Evolutionary conservation across 2,888 invertebrate genomes (phyloP), one percentile per base, ranked within the genome.

Genomic region (Rutpela maculata): DNA sequence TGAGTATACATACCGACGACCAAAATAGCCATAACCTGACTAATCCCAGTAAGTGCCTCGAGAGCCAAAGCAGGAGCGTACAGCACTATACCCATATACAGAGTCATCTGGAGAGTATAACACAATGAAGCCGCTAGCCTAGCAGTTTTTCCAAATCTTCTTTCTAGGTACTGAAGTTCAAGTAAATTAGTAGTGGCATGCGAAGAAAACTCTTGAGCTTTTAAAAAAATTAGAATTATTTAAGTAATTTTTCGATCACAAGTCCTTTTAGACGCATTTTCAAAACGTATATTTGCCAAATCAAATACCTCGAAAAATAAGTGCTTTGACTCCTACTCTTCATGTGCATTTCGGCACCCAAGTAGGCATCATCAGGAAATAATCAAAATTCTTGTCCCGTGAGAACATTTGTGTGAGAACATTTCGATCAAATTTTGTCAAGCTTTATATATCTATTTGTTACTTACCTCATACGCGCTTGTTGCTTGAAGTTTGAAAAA

Each of bases 1-100:
- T 35, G 31, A 35, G 19, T 43, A 6, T 56, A 82, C 86, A 82
- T 85, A 90, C 91, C 96, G 73, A 95, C 94, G 0, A 93, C 92
- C 74, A 96, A 88, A 81, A 97, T 95, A 0, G 96, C 96, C 80
- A 93, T 91, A 35, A 93, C 88, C 89, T 94, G 93, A 78, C 93
- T 93, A 9, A 96, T 90, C n/a, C 96, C 96, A 0, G 96, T 96
- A 38, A 97, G 94, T 1, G 98, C 93, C 88, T 96, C 95, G 19
- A 99, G 89, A 0, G 98, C 98, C 81, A 99, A 91, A 0, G 98
- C 95, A 1, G 99, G 98, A 0, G 98, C 98, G 89, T 97, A 99
- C 10, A 99, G 90, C 18, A 98, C 98, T 83, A 99, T 95, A 0
- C 98, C 96, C 91, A 96, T 96, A 85, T 97, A 97, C 19, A 97